These are phyloP conservation scores for Brachyistius frenatus DNA, from an alignment of 2,113 vertebrate genomes.

Conservation along the genomic window DNA sequence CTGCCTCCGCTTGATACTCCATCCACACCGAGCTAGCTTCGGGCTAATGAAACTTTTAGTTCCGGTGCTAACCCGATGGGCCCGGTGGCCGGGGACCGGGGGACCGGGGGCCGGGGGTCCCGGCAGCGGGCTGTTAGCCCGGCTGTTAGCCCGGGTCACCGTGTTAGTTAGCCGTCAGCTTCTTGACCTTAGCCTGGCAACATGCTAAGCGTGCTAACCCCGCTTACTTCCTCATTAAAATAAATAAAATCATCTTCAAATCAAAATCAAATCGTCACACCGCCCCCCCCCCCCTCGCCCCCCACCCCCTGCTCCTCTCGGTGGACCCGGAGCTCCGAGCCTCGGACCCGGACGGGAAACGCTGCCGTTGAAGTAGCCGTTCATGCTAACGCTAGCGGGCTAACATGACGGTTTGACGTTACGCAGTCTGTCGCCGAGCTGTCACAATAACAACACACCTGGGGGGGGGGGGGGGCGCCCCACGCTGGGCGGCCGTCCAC, in stretches of 20 bases:
- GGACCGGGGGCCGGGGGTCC: too few species aligned
- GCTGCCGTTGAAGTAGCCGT: constrained; percentile 39
- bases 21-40: constrained; percentile 4
- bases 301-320: too few species aligned
- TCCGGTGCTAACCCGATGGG: too few species aligned
- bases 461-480: neutral
- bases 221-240: neutral
- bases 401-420: constrained; percentile 58
- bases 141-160: neutral
- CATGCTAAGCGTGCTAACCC: constrained; percentile 58
- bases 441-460: constrained; percentile 60
- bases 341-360: too few species aligned
- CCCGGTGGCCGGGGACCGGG: too few species aligned
- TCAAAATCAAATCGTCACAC: neutral
- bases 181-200: constrained; percentile 82
- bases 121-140: too few species aligned
- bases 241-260: neutral
- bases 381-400: constrained; percentile 63
- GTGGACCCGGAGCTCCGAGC: too few species aligned
- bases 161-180: constrained; percentile 62
- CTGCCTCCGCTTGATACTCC: too few species aligned
- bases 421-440: constrained; percentile 60
- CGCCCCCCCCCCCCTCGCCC: neutral
- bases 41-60: constrained; percentile 39
- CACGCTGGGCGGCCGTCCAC: neutral